Evolutionary conservation across 2,888 invertebrate species (phyloP).

Genomic region (Hemaris fuciformis): DNA sequence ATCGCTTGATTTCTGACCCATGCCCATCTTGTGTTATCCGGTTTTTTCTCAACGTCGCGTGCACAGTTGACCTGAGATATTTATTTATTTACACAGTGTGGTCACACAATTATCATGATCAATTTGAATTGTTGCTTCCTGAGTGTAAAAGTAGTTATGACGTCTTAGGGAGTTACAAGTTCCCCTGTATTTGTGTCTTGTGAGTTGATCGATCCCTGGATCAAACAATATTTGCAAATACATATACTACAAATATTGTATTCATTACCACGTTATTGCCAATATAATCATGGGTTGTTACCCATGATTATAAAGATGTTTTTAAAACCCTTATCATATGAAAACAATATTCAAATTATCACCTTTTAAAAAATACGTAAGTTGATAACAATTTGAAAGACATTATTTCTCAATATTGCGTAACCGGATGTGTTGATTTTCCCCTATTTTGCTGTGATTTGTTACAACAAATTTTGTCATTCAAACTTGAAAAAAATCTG

Average conservation of each 20-base stretch:
- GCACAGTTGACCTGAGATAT: slow-evolving; percentile 20
- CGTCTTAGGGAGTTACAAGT: neutral
- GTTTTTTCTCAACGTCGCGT: slow-evolving; percentile 21
- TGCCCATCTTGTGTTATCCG: slow-evolving; percentile 17
- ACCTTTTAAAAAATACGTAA: too few species aligned
- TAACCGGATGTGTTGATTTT: neutral
- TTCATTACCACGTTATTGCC: neutral
- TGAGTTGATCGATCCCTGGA: too few species aligned
- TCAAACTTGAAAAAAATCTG: neutral
- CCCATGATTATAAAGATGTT: too few species aligned
- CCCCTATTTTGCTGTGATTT: neutral
- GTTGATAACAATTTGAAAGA: too few species aligned
- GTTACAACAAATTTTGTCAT: neutral
- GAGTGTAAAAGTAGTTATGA: neutral
- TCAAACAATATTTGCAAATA: neutral
- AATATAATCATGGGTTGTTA: too few species aligned
- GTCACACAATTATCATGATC: neutral
- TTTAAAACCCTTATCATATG: too few species aligned
- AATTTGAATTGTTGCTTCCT: neutral
- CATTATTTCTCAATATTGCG: neutral
- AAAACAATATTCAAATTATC: too few species aligned
- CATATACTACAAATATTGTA: neutral
- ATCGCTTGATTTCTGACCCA: slow-evolving; percentile 27
- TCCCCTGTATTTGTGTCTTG: too few species aligned
- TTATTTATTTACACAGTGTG: neutral